Conservation (phyloP, 2,888 invertebrate species). For the Caenorhabditis panamensis region DNA sequence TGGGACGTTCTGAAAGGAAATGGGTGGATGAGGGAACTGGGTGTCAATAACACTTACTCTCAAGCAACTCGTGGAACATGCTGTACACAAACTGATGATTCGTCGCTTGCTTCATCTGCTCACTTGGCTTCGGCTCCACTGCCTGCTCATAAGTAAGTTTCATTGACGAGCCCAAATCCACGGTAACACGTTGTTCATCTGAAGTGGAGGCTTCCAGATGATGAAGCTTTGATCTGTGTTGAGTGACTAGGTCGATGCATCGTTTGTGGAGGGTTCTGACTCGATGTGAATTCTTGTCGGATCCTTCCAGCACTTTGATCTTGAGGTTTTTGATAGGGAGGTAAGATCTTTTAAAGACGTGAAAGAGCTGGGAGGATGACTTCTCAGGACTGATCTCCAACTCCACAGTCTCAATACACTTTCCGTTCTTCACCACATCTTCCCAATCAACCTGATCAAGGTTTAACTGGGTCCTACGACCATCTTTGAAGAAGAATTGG, state of each 20-base stretch:
- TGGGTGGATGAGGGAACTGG: background rate
- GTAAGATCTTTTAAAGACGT: slow-evolving; percentile 6
- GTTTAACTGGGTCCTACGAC: slow-evolving; percentile 6
- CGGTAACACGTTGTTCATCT: slow-evolving; percentile 30
- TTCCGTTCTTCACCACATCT: slow-evolving; percentile 16
- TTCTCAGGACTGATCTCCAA: slow-evolving; percentile 9
- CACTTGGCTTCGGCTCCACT: slow-evolving; percentile 1
- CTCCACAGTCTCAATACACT: slow-evolving; percentile 32
- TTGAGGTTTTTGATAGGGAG: slow-evolving; percentile 27
- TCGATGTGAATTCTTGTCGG: slow-evolving; percentile 1
- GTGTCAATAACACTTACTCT: slow-evolving; percentile 28
- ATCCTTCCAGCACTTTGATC: slow-evolving; percentile 8
- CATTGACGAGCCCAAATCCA: background rate
- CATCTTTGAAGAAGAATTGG: slow-evolving; percentile 30
- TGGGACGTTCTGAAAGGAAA: slow-evolving; percentile 27
- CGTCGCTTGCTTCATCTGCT: slow-evolving; percentile 2
- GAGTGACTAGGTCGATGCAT: slow-evolving; percentile 23
- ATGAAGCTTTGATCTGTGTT: slow-evolving; percentile 28
- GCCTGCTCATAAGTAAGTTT: slow-evolving; percentile 31
- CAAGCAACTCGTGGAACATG: slow-evolving; percentile 38
- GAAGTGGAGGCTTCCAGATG: slow-evolving; percentile 43
- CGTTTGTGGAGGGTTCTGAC: slow-evolving; percentile 10
- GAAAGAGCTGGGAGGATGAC: slow-evolving; percentile 29
- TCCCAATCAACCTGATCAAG: slow-evolving; percentile 14
- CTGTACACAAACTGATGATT: slow-evolving; percentile 35